These are phyloP conservation scores for Drosophila differens DNA, from an alignment of 2,888 invertebrate genomes.

Conservation along the genomic window DNA sequence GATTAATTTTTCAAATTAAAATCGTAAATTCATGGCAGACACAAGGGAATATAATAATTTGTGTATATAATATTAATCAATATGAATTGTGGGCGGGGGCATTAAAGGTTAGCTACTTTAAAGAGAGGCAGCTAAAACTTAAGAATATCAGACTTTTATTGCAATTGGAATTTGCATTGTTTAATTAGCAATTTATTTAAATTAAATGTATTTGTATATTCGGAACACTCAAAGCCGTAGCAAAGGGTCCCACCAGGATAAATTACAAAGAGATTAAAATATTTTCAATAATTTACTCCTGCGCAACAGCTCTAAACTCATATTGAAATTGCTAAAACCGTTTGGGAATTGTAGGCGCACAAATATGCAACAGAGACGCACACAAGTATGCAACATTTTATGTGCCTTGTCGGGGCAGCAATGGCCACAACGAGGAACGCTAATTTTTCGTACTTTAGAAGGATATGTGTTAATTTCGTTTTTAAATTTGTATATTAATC, in stretches of 20 bases:
- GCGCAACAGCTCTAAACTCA: not conserved
- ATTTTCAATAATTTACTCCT: conserved; percentile 43
- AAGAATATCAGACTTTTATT: not conserved
- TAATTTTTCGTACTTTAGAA: no score
- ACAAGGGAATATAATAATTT: not conserved
- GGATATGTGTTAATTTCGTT: not conserved
- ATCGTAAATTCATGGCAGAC: not conserved
- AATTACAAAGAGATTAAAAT: conserved; percentile 77
- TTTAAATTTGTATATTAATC: not conserved
- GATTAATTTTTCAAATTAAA: not conserved
- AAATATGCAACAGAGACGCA: not conserved
- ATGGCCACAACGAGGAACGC: no score
- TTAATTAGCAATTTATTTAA: no score
- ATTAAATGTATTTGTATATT: conserved; percentile 20
- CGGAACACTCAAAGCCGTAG: conserved; percentile 77
- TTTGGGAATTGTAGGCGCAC: conserved; percentile 66
- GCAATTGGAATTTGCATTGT: rapidly evolving
- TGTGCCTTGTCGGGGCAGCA: not conserved
- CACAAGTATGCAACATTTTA: conserved; percentile 56
- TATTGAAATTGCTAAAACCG: conserved; percentile 27
- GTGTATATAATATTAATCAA: not conserved
- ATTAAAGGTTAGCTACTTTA: not conserved
- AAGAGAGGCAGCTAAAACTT: not conserved
- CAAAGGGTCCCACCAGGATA: conserved; percentile 84
- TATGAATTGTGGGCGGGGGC: not conserved